Evolutionary conservation across 2,888 invertebrate species (phyloP), one percentile per base, ranked within the genome.

Genomic region (Acrobasis consociella): DNA sequence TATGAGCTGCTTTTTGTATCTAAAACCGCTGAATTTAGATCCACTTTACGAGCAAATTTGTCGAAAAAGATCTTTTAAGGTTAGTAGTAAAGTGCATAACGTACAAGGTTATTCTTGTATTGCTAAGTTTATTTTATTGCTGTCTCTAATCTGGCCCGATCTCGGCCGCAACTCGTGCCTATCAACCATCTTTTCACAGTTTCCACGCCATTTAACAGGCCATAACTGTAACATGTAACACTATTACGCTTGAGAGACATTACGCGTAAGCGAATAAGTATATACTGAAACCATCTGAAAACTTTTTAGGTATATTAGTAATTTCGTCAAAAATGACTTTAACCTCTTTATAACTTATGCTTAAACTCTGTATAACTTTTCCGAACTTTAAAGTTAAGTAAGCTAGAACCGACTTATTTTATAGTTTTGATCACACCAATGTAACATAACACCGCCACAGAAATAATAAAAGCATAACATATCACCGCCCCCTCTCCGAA

Each of bases 131-230:
- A 13, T 46, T 46, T 13, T 7, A n/a, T 46, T n/a, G 22, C 13
- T 42, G 13, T 69, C 65, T 69, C 70, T 69, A 67, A 66, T 65
- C 67, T 64, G 58, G 64, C 58, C 64, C 69, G 70, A 74, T 77
- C 73, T 74, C 68, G 49, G 73, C 73, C 77, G 67, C 74, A 78
- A 75, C 73, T 75, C 73, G 72, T 70, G 79, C 76, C 79, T 80
- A 85, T 85, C 84, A 80, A 80, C 76, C 73, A 83, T 86, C 81
- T 86, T 83, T 83, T 81, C 79, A 81, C 74, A 76, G 76, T 84
- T 90, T 90, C 89, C 85, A 81, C 75, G 64, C 85, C 87, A 86
- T 90, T 90, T 80, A 84, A 82, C 76, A 74, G 70, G 71, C 80
- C 77, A 83, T 85, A 82, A 82, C 78, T 79, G 76, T 79, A 71